Percentiles rank a stretch among this genome's conserved stretches.
These are phyloP conservation scores for Melanotaenia pygmaea DNA, from an alignment of 2,797 vertebrate species.

Conservation along the genomic window DNA sequence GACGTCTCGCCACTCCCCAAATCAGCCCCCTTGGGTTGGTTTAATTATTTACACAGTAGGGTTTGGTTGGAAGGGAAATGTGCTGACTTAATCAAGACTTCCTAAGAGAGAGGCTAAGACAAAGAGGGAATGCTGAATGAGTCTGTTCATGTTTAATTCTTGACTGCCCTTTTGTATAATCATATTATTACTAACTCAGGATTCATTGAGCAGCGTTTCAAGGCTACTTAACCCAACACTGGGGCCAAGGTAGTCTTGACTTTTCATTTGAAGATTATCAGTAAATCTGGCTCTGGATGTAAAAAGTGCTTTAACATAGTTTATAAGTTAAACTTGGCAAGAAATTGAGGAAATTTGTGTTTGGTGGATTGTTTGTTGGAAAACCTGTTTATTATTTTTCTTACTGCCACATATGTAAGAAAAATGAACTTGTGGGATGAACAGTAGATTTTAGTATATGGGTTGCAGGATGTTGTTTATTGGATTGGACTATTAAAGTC, in stretches of 20 bases:
- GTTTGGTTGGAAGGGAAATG: constrained; percentile 61
- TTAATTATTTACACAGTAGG: constrained; percentile 74
- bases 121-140: constrained; percentile 55
- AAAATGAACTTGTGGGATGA: neutral
- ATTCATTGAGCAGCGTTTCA: constrained; percentile 19
- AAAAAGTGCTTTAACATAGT: neutral
- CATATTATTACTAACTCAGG: constrained; percentile 9
- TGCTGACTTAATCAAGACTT: constrained; percentile 68
- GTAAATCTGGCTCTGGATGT: neutral
- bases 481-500: too few relatives aligned
- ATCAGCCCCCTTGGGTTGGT: constrained; percentile 39
- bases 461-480: too few relatives aligned
- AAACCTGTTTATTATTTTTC: neutral
- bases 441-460: too few relatives aligned
- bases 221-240: constrained; percentile 32
- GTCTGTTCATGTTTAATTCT: constrained; percentile 36
- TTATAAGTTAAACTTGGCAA: neutral
- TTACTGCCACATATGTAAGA: neutral
- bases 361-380: neutral
- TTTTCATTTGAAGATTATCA: neutral
- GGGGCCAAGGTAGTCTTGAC: neutral
- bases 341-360: neutral
- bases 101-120: constrained; percentile 23
- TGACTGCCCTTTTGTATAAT: constrained; percentile 9
- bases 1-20: constrained; percentile 63